These are phyloP conservation scores for Pogonophryne albipinna DNA, from an alignment of 2,797 vertebrate species.

Conservation along the genomic window DNA sequence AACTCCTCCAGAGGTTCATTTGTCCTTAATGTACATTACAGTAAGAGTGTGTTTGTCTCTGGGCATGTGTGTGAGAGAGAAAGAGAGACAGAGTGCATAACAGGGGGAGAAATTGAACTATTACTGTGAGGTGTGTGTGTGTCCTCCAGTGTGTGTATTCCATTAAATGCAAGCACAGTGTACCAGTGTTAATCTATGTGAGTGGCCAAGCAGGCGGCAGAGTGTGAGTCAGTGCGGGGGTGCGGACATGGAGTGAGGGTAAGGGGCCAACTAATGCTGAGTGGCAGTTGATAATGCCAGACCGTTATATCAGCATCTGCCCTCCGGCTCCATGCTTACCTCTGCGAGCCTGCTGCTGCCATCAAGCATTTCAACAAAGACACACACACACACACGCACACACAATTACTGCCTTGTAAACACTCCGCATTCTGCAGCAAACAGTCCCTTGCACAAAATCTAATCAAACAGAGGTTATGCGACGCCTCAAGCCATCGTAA, in stretches of 20 bases:
- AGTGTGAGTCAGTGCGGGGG: slow-evolving; percentile 87
- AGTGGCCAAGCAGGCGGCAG: slow-evolving; percentile 81
- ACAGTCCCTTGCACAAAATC: slow-evolving; percentile 68
- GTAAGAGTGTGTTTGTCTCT: slow-evolving; percentile 51
- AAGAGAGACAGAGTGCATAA: slow-evolving; percentile 29
- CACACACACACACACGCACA: slow-evolving; percentile 22
- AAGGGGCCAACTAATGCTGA: slow-evolving; percentile 85
- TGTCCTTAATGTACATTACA: slow-evolving; percentile 68
- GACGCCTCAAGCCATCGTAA: slow-evolving; percentile 73
- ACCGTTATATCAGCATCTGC: slow-evolving; percentile 87
- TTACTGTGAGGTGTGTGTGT: slow-evolving; percentile 54
- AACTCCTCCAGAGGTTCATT: slow-evolving; percentile 61
- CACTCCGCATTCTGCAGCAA: slow-evolving; percentile 63
- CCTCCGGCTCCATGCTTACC: slow-evolving; percentile 79
- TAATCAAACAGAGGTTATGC: slow-evolving; percentile 80
- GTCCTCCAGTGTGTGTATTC: slow-evolving; percentile 65
- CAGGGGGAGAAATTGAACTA: slow-evolving; percentile 57
- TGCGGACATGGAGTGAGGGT: slow-evolving; percentile 79
- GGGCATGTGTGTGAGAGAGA: slow-evolving; percentile 26
- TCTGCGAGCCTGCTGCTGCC: slow-evolving; percentile 67
- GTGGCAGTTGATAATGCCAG: slow-evolving; percentile 88
- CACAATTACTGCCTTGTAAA: slow-evolving; percentile 45
- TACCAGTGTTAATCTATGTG: slow-evolving; percentile 80
- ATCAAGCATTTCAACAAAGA: slow-evolving; percentile 71
- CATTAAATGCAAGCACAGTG: slow-evolving; percentile 77